Base-by-base conservation (phyloP, 2,888 invertebrate genomes). In the Caenorhabditis sp. region DNA sequence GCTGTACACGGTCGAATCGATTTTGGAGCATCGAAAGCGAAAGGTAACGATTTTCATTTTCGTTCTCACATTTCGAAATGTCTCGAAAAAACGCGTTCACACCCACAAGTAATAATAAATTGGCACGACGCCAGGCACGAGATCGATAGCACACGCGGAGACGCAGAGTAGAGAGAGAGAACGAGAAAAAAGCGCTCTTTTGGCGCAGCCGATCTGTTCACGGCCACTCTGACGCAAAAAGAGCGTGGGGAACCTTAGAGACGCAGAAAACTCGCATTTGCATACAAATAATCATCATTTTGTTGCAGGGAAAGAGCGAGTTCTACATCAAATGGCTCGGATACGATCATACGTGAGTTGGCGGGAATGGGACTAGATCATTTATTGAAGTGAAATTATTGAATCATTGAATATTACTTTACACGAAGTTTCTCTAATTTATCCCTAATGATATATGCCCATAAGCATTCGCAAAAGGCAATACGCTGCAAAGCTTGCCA, bases 321-420 rank as follows among this genome's bases (percentile, higher is more conserved):
- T 75, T 58, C 41, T 43, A 50, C 22, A 70, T 75, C 26, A 75
- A 75, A 52, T 75, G 75, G 75, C 46, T 37, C 24, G 75, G 63
- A 15, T 75, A 63, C 15, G 63, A 63, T 20, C n/a, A 37, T 2
- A 63, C 43, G 68, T 75, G n/a, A 62, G 74, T 68, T 53, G 15
- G 39, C n/a, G 9, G 39, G 39, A 39, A 39, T n/a, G n/a, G n/a
- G n/a, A n/a, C n/a, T n/a, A n/a, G n/a, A n/a, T n/a, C n/a, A n/a
- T n/a, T n/a, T n/a, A n/a, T n/a, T n/a, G n/a, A n/a, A n/a, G n/a
- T n/a, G n/a, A n/a, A n/a, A n/a, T n/a, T n/a, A 39, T 4, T 39
- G 39, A 39, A 4, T 9, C 53, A 9, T 35, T 11, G n/a, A 24
- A 13, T 22, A n/a, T 15, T 9, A 43, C 17, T 17, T 20, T 43